Evolutionary conservation across 2,113 vertebrate species (phyloP).

Genomic region (Coregonus clupeaformis): DNA sequence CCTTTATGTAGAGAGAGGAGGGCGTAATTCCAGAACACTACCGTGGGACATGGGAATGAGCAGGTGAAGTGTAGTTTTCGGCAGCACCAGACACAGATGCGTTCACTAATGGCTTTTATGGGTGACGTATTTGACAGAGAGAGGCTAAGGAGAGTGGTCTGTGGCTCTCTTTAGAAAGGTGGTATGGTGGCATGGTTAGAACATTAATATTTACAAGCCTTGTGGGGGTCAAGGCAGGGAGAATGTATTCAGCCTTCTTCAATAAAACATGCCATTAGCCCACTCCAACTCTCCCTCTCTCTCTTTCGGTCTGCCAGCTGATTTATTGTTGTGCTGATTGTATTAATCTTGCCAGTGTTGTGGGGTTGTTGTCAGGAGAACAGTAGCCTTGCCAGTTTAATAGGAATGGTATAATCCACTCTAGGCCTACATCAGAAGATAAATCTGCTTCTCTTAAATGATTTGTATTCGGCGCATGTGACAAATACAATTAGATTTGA

Average conservation of each 20-base stretch:
- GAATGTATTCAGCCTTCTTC: conserved; percentile 53
- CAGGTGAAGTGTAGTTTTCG: neutral
- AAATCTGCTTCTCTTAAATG: too few species aligned
- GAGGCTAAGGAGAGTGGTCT: conserved; percentile 1
- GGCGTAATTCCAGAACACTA: conserved; percentile 26
- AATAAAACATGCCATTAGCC: conserved; percentile 60
- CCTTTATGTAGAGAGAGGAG: neutral
- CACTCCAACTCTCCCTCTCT: neutral
- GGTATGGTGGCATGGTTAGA: neutral
- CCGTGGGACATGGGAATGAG: neutral
- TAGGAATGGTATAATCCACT: conserved; percentile 41
- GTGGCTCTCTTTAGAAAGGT: conserved; percentile 6
- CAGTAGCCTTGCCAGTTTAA: conserved; percentile 34
- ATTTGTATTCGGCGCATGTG: too few species aligned
- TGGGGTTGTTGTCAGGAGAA: conserved; percentile 16
- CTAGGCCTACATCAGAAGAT: conserved; percentile 1
- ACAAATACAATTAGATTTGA: too few species aligned
- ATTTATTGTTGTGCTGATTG: conserved; percentile 33
- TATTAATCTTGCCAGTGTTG: conserved; percentile 38
- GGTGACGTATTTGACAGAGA: conserved; percentile 31
- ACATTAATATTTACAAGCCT: conserved; percentile 66
- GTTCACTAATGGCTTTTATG: conserved; percentile 54
- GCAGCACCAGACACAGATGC: conserved; percentile 16
- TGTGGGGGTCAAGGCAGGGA: conserved; percentile 39
- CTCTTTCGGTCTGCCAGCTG: neutral